Evolutionary conservation across 2,888 invertebrate genomes (phyloP), one percentile per base, ranked within the genome.

Genomic region (Dysmachus trigonus): DNA sequence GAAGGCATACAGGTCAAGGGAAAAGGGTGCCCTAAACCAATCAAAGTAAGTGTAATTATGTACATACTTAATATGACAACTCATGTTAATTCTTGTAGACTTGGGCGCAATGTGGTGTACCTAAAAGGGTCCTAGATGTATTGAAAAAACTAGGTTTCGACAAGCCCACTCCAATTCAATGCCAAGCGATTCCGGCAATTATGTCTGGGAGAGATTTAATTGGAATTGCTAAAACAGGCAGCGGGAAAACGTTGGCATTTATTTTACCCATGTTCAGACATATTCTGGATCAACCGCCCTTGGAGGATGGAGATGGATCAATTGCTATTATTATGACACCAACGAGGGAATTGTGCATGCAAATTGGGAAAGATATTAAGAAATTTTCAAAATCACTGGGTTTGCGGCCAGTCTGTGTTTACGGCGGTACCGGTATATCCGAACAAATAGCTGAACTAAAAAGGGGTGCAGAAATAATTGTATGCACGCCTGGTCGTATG

Each of bases 401-500:
- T 1, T 91, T 99, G 87, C 95, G 96, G 62, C 97, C 97, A 0
- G 99, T 98, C 0, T 99, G 99, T 90, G 99, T 99, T 0, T 99
- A 99, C 90, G 99, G 99, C 15, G 99, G 99, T 3, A 99, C 99
- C 0, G 99, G 98, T 0, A 97, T 97, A 88, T 97, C 97, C 0
- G 97, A 97, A 90, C 94, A 94, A 88, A 99, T 99, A 89, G 99
- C 99, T 0, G 99, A 99, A 91, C 91, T 99, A 87, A 99, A 99
- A 91, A 94, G 99, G 62, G 99, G 99, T 3, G 97, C 98, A 0
- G 99, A 99, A 92, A 98, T 99, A 89, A 98, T 99, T 89, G 99
- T 99, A 0, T 99, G 99, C 90, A 99, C 99, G 0, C 99, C 99
- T 0, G 99, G 99, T 0, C 94, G 99, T 77, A 99, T 99, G 99